Evolutionary conservation across 2,888 invertebrate species (phyloP), one percentile per base, ranked within the genome.

Genomic region (Rotaria macrura): DNA sequence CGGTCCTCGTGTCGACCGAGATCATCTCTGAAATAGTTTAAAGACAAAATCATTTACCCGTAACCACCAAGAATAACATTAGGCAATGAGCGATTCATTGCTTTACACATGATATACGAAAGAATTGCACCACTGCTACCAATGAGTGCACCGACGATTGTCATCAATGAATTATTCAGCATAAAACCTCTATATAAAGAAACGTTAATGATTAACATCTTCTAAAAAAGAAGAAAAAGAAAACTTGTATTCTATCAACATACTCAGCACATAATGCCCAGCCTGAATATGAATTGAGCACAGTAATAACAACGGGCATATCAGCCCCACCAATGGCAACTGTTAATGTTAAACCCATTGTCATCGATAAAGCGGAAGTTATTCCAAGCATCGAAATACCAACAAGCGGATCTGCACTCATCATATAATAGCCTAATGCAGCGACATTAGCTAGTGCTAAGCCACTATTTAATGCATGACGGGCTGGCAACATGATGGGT

Each of bases 51-150:
- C 2, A 49, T 29, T 65, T 55, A 65, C 57, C 95, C 95, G 89
- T 94, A 95, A 1, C 95, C 95, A 85, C 96, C 96, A 87, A 96
- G 92, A 88, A 96, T 95, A 17, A 96, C 96, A 91, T 94, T 96
- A 0, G 95, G 93, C 23, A 96, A 92, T 0, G 95, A 95, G 84
- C 96, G 93, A 91, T 93, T 93, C 93, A 93, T 93, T 29, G 92
- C 93, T 93, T 95, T 95, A 93, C 95, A 96, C 96, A 96, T 96
- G 89, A 96, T 96, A 91, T 96, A 95, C 0, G 95, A 95, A 12
- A 96, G 93, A 91, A 96, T 96, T 87, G 95, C 96, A 89, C 96
- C 96, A 87, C 84, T 84, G 87, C 95, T 95, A 84, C 96, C 95
- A 90, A 96, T 96, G 87, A 96, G 92, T 17, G 96, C 95, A 52